Evolutionary conservation across 2,888 invertebrate species (phyloP).

Genomic region (Eledona agricola): DNA sequence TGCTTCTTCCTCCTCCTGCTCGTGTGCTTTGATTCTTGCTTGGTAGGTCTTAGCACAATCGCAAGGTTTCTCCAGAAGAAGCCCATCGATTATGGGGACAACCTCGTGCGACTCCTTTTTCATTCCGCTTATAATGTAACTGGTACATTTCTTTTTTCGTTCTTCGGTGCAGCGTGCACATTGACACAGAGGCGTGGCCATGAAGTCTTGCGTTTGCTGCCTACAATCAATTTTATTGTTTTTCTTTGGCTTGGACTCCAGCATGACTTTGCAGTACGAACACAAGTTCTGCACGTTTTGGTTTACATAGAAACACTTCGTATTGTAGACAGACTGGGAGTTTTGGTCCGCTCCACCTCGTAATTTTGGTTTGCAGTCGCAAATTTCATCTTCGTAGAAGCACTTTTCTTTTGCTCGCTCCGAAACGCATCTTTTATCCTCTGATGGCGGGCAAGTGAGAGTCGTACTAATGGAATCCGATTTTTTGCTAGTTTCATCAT

Average conservation of each 20-base stretch:
- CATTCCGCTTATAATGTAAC: conserved; percentile 44
- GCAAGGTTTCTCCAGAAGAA: conserved; percentile 44
- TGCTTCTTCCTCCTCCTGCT: conserved; percentile 37
- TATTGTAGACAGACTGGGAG: too few species aligned
- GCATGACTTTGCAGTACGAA: too few species aligned
- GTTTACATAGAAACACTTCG: too few species aligned
- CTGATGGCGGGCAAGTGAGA: too few species aligned
- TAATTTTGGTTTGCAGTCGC: too few species aligned
- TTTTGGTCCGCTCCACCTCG: too few species aligned
- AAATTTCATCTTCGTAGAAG: too few species aligned
- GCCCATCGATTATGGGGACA: conserved; percentile 48
- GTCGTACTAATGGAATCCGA: too few species aligned
- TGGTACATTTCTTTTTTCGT: conserved; percentile 30
- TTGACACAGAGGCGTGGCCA: conserved; percentile 34
- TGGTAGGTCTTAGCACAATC: conserved; percentile 47
- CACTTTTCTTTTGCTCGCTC: too few species aligned
- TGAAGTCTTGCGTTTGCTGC: conserved; percentile 19
- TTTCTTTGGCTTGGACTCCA: not conserved
- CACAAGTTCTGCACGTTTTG: too few species aligned
- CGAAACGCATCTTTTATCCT: too few species aligned
- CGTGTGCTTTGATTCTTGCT: conserved; percentile 39
- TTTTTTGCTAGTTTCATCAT: too few species aligned
- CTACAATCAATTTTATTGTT: conserved; percentile 35
- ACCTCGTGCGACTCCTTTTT: conserved; percentile 34
- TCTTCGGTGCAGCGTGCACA: conserved; percentile 38